Percentiles rank a stretch among this genome's conserved stretches.
Conservation (phyloP, 2,888 invertebrate species). For the Tetragonisca angustula region DNA sequence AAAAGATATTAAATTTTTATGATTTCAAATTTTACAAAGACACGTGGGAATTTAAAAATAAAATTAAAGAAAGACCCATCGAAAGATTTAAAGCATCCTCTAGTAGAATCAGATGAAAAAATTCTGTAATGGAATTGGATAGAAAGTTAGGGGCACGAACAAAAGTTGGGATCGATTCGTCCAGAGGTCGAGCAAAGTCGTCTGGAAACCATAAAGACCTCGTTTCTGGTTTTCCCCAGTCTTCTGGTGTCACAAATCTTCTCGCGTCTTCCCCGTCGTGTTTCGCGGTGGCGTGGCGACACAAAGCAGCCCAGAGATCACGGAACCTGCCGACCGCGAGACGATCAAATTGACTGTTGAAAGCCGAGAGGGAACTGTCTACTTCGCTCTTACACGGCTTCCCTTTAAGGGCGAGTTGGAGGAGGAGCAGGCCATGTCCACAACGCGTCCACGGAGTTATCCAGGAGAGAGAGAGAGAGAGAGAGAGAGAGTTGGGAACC, state of each 20-base stretch:
- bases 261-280: background rate
- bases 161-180: no score
- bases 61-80: no score
- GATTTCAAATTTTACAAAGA: no score
- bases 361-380: slow-evolving; percentile 28
- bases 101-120: no score
- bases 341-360: slow-evolving; percentile 37
- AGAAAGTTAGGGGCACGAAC: no score
- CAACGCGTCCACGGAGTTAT: slow-evolving; percentile 40
- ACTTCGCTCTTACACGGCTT: slow-evolving; percentile 30
- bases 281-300: background rate
- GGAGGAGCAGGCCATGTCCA: slow-evolving; percentile 10
- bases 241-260: background rate
- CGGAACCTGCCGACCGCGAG: slow-evolving; percentile 1
- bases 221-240: background rate
- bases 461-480: background rate
- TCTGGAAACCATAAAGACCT: background rate
- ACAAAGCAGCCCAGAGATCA: slow-evolving; percentile 16
- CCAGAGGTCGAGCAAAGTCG: no score
- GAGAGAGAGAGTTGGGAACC: slow-evolving; percentile 47
- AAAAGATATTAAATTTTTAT: no score
- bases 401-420: slow-evolving; percentile 31
- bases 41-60: no score
- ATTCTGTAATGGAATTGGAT: no score
- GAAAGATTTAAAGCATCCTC: no score